Conservation (phyloP, 1,140 invertebrate species). For the Nasonia vitripennis region DNA sequence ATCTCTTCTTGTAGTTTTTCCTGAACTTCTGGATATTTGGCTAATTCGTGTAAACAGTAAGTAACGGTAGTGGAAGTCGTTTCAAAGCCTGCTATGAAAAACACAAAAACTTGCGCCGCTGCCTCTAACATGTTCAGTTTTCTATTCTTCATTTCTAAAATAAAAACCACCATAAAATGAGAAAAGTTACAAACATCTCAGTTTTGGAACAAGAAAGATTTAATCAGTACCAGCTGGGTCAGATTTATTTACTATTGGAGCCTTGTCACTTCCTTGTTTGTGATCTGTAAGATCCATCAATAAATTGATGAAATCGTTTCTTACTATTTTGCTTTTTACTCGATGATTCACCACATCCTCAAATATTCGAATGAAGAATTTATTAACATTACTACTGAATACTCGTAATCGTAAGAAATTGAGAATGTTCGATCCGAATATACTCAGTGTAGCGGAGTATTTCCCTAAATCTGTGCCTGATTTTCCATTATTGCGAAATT, state of each 20-base stretch:
- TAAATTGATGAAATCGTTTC: conserved; percentile 67
- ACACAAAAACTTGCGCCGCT: conserved; percentile 58
- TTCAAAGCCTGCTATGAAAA: conserved; percentile 62
- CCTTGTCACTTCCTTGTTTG: conserved; percentile 12
- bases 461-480: conserved; percentile 43
- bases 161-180: neutral
- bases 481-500: conserved; percentile 57
- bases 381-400: conserved; percentile 49
- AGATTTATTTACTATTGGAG: neutral
- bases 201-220: neutral
- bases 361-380: conserved; percentile 63
- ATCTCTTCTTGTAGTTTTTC: conserved; percentile 66
- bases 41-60: conserved; percentile 63
- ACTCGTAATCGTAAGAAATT: conserved; percentile 32
- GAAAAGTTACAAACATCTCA: too few species aligned
- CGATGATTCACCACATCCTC: conserved; percentile 58
- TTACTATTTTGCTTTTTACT: conserved; percentile 57
- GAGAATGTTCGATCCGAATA: conserved; percentile 38
- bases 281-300: conserved; percentile 63
- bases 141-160: conserved; percentile 41
- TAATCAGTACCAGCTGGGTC: neutral
- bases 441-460: conserved; percentile 24
- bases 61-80: conserved; percentile 55
- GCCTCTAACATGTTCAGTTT: conserved; percentile 48
- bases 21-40: conserved; percentile 59